phyloP scores from a whole-genome alignment of 1,140 invertebrate genomes.

The Platorchestia sp. region DNA sequence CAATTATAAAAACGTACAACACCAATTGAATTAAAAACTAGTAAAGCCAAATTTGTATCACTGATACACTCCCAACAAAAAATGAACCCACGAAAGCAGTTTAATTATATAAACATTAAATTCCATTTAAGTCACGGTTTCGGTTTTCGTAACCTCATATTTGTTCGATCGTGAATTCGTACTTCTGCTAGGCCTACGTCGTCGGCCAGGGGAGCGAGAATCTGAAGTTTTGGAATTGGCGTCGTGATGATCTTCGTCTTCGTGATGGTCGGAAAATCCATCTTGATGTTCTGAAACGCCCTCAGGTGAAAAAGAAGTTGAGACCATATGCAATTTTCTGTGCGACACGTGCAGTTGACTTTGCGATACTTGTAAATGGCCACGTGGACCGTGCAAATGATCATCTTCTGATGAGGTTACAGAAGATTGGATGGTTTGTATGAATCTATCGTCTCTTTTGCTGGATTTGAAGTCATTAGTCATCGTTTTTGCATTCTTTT shows the following conservation, averaged over 20 bases:
- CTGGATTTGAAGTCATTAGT: neutral
- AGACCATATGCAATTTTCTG: neutral
- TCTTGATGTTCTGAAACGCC: neutral
- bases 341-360: neutral
- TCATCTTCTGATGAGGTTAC: neutral
- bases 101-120: too few species aligned
- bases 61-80: too few species aligned
- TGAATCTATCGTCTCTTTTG: neutral
- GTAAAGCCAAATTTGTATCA: too few species aligned
- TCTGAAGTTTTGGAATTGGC: neutral
- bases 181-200: neutral
- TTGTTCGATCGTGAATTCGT: neutral
- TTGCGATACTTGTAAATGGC: neutral
- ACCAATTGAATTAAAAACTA: too few species aligned
- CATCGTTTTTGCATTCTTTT: neutral
- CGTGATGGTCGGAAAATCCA: neutral
- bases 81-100: too few species aligned
- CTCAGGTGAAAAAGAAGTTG: neutral
- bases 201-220: neutral
- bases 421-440: neutral
- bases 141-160: too few species aligned
- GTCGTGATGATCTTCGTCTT: neutral
- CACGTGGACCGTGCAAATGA: neutral
- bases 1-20: too few species aligned
- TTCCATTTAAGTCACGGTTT: too few species aligned